Percentiles rank a stretch among this genome's conserved stretches.
These are phyloP conservation scores for Lycodopsis pacificus DNA, from an alignment of 2,797 vertebrate species.

Conservation along the genomic window DNA sequence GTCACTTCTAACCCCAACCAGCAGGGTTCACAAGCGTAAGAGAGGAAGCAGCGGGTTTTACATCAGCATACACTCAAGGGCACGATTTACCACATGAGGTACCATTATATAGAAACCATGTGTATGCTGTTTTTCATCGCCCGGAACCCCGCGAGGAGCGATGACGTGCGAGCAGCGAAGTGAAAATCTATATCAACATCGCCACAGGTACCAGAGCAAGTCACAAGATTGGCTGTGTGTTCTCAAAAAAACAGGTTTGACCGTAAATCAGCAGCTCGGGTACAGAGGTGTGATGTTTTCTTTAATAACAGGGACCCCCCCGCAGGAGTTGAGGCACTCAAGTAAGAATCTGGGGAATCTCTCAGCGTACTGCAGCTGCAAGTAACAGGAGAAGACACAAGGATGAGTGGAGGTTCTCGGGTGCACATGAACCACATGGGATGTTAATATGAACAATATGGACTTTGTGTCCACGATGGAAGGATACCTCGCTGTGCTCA, in stretches of 20 bases:
- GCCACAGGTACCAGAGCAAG: constrained; percentile 52
- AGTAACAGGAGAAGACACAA: constrained; percentile 13
- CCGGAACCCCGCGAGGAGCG: constrained; percentile 12
- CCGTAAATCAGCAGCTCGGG: constrained; percentile 36
- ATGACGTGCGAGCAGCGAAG: constrained; percentile 15
- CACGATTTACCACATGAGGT: constrained; percentile 38
- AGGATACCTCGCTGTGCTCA: constrained; percentile 25
- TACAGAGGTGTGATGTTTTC: constrained; percentile 7
- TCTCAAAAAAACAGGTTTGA: constrained; percentile 17
- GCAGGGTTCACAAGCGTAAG: neutral
- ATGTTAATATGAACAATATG: constrained; percentile 29
- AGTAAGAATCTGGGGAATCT: constrained; percentile 28
- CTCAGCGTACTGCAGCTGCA: constrained; percentile 37
- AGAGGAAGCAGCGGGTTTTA: constrained; percentile 4
- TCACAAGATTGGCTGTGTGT: constrained; percentile 18
- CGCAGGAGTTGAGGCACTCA: constrained; percentile 23
- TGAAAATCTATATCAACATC: constrained; percentile 59
- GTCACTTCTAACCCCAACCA: constrained; percentile 13
- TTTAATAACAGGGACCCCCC: constrained; percentile 21
- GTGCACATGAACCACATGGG: constrained; percentile 30
- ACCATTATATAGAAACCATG: constrained; percentile 45
- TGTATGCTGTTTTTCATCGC: constrained; percentile 18
- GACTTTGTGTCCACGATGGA: constrained; percentile 42
- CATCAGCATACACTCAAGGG: neutral
- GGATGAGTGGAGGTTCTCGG: constrained; percentile 42